Percentiles rank a stretch among this genome's conserved stretches.
Evolutionary conservation across 2,888 invertebrate species (phyloP).

Genomic region (Eupithecia subfuscata): DNA sequence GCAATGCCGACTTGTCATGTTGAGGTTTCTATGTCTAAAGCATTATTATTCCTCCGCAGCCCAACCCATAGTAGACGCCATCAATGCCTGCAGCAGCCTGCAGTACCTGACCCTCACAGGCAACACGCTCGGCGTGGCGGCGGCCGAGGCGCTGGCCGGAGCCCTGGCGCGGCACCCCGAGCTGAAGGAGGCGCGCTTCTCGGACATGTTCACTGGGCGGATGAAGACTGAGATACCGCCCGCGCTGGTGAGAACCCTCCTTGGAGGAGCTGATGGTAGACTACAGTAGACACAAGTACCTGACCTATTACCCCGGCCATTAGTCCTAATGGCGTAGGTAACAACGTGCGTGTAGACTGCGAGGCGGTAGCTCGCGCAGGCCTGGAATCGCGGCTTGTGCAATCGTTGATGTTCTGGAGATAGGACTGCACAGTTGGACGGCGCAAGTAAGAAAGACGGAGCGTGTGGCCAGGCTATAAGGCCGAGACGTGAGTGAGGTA

Average conservation of each 20-base stretch:
- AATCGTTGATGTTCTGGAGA: no score
- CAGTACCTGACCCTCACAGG: slow-evolving; percentile 92
- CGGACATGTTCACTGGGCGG: slow-evolving; percentile 98
- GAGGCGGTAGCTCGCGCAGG: no score
- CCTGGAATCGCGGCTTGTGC: no score
- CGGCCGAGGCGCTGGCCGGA: slow-evolving; percentile 92
- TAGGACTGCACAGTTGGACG: no score
- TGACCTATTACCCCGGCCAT: neutral
- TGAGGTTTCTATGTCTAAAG: no score
- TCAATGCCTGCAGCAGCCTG: slow-evolving; percentile 87
- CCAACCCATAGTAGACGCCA: slow-evolving; percentile 89
- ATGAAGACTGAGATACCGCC: slow-evolving; percentile 97
- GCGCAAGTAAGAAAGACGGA: no score
- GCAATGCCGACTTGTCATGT: no score
- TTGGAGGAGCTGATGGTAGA: neutral
- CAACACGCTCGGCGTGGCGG: slow-evolving; percentile 96
- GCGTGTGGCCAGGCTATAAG: neutral
- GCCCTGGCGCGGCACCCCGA: slow-evolving; percentile 91
- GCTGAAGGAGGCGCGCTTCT: slow-evolving; percentile 93
- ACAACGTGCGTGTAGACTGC: no score
- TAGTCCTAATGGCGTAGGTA: no score
- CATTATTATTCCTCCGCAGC: slow-evolving; percentile 74
- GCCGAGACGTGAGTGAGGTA: no score
- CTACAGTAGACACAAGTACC: no score
- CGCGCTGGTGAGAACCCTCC: slow-evolving; percentile 87